Percentiles rank a stretch among this genome's conserved stretches.
phyloP scores from a whole-genome alignment of 2,888 invertebrate species.

The Trissonchulus latispiculum region DNA sequence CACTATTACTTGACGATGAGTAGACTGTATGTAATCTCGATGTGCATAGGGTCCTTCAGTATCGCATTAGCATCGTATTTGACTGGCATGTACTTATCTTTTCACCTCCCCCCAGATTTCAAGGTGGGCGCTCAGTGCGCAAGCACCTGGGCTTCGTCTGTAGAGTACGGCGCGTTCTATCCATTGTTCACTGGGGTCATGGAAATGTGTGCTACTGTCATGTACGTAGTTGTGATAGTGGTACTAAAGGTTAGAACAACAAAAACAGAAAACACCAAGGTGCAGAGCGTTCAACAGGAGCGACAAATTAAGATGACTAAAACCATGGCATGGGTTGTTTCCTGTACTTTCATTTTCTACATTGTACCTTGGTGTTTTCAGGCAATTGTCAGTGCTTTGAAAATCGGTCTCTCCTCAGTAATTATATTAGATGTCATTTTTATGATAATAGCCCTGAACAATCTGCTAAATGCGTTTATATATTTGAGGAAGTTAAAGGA shows the following conservation, averaged over 20 bases:
- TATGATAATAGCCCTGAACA: too few species aligned
- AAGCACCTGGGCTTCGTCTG: neutral
- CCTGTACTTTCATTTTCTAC: neutral
- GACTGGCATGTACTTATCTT: neutral
- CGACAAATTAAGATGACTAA: neutral
- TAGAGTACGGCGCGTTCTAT: neutral
- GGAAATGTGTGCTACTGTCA: neutral
- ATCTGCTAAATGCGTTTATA: too few species aligned
- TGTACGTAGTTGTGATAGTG: neutral
- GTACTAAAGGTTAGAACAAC: neutral
- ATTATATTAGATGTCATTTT: too few species aligned
- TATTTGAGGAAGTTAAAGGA: too few species aligned
- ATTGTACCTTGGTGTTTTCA: neutral
- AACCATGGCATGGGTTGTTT: neutral
- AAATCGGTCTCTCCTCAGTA: too few species aligned
- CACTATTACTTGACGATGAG: neutral
- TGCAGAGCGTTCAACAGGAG: neutral
- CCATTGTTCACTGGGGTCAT: neutral
- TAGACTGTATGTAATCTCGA: neutral
- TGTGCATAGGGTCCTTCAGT: neutral
- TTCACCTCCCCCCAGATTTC: neutral
- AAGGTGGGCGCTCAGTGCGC: neutral
- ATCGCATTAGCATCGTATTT: neutral
- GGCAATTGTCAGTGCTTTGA: too few species aligned
- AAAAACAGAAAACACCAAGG: too few species aligned